Conservation (phyloP, 2,888 invertebrate species). For the Drosophila hamatofila region DNA sequence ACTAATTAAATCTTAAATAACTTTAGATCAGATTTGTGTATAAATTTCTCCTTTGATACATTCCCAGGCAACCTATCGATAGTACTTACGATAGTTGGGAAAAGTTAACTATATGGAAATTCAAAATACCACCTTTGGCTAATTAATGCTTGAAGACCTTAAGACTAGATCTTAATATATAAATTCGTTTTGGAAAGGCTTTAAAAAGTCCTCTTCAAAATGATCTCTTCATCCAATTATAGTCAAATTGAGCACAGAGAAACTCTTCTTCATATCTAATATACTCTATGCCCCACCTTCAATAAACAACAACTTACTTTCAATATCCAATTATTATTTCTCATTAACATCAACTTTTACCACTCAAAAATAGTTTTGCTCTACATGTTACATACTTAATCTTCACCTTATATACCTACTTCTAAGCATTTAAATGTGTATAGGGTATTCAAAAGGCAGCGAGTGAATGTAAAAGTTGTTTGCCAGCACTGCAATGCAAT, state of each 20-base stretch:
- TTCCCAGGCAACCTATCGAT: neutral
- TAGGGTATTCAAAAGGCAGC: conserved; percentile 20
- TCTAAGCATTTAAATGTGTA: neutral
- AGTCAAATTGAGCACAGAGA: too few relatives aligned
- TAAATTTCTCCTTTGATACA: too few relatives aligned
- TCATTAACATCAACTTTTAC: neutral
- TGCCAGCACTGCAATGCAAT: conserved; percentile 53
- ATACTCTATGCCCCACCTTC: neutral
- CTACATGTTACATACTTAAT: neutral
- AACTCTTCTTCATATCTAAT: too few relatives aligned
- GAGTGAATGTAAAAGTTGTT: conserved; percentile 52
- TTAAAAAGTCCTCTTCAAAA: too few relatives aligned
- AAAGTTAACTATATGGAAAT: neutral
- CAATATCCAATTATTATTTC: too few relatives aligned
- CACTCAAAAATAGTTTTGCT: neutral
- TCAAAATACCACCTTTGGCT: too few relatives aligned
- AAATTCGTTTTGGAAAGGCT: too few relatives aligned
- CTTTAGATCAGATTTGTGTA: too few relatives aligned
- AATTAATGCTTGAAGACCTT: neutral
- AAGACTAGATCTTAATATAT: too few relatives aligned
- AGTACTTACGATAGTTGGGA: neutral
- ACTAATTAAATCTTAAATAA: too few relatives aligned
- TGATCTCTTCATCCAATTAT: too few relatives aligned
- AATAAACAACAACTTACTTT: neutral
- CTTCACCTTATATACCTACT: neutral